phyloP scores from a whole-genome alignment of 2,113 vertebrate species.

The Heloderma charlesbogerti region DNA sequence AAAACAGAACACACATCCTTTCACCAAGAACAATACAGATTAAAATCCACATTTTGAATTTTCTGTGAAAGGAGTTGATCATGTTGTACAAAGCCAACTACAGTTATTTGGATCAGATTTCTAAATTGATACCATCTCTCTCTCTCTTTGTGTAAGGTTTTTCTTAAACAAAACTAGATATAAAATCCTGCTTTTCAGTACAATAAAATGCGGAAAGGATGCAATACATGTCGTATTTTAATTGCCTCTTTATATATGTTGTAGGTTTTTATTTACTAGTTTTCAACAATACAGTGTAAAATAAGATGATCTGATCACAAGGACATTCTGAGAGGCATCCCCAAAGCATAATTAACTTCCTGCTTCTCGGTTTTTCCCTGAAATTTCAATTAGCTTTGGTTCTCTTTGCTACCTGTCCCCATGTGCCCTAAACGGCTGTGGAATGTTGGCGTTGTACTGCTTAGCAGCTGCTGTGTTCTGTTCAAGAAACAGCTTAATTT shows the following conservation, averaged over 20 bases:
- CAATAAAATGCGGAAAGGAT: conserved; percentile 28
- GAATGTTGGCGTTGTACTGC: conserved; percentile 18
- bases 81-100: background rate
- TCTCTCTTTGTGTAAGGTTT: background rate
- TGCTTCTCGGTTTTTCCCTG: conserved; percentile 22
- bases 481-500: conserved; percentile 36
- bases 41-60: conserved; percentile 9
- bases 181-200: conserved; percentile 5
- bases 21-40: background rate
- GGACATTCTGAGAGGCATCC: conserved; percentile 30
- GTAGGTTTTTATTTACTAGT: conserved; percentile 22
- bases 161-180: conserved; percentile 34
- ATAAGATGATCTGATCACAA: background rate
- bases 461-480: background rate
- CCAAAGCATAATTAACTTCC: conserved; percentile 36
- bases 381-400: conserved; percentile 41
- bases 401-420: conserved; percentile 46
- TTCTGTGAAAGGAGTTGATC: background rate
- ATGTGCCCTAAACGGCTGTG: conserved; percentile 19
- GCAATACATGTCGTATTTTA: conserved; percentile 29
- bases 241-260: conserved; percentile 12
- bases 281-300: background rate
- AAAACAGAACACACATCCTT: background rate
- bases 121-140: conserved; percentile 4
- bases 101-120: background rate